phyloP scores from a whole-genome alignment of 2,888 invertebrate species.

The Enoplolaimus lenunculus region DNA sequence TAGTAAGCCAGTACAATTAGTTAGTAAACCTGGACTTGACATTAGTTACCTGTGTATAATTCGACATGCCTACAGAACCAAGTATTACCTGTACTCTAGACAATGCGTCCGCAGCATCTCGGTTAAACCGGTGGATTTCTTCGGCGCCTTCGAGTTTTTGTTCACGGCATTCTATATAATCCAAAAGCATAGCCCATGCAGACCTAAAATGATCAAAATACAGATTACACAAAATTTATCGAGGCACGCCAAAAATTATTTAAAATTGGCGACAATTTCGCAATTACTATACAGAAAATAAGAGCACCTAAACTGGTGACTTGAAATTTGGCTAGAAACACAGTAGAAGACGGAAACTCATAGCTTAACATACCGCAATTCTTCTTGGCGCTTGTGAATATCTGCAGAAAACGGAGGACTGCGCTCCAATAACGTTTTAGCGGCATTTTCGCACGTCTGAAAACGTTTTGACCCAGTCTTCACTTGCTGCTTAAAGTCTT shows the following conservation, averaged over 20 bases:
- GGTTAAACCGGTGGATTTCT: constrained; percentile 90
- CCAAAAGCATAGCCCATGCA: constrained; percentile 68
- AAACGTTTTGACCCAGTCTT: constrained; percentile 78
- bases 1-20: too few species aligned
- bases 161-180: constrained; percentile 69
- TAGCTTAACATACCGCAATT: constrained; percentile 74
- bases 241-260: too few species aligned
- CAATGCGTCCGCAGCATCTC: constrained; percentile 78
- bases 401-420: constrained; percentile 71
- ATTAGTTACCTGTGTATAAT: too few species aligned
- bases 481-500: constrained; percentile 75
- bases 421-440: constrained; percentile 67
- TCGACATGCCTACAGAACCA: too few species aligned
- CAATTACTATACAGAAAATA: too few species aligned
- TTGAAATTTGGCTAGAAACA: too few species aligned
- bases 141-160: constrained; percentile 79
- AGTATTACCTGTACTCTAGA: constrained; percentile 68
- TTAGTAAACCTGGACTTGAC: too few species aligned
- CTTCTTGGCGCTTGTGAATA: constrained; percentile 69
- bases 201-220: constrained; percentile 43
- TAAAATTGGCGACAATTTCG: too few species aligned
- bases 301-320: too few species aligned
- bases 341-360: too few species aligned
- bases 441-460: constrained; percentile 72
- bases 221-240: too few species aligned